Percentiles rank a stretch among this genome's conserved stretches.
phyloP scores from a whole-genome alignment of 2,113 vertebrate species.

The Phaethornis superciliosus region DNA sequence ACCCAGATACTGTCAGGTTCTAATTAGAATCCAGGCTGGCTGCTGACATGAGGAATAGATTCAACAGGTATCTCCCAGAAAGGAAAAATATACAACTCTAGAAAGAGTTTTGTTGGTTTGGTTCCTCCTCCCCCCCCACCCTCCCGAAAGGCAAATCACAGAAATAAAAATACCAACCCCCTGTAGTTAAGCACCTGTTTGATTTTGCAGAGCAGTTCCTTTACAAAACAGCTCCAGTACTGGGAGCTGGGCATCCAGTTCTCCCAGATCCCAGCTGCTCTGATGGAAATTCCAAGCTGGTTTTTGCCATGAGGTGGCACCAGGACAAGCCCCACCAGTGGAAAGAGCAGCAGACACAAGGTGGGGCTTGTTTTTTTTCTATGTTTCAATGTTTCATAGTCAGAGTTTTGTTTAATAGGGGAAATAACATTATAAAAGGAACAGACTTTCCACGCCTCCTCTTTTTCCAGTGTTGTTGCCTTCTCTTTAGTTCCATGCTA shows the following conservation, averaged over 20 bases:
- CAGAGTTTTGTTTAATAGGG: slow-evolving; percentile 46
- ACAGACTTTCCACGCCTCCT: slow-evolving; percentile 61
- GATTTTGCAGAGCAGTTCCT: neutral
- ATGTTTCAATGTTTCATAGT: neutral
- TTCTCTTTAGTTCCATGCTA: neutral
- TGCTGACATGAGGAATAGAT: accelerated
- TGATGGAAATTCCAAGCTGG: neutral
- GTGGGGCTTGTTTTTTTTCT: neutral
- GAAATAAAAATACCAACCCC: neutral
- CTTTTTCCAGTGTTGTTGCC: slow-evolving; percentile 48
- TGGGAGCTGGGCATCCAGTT: neutral
- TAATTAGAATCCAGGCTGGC: neutral
- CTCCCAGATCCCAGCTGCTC: neutral
- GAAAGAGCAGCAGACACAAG: neutral
- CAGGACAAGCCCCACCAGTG: neutral
- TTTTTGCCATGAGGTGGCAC: slow-evolving; percentile 34
- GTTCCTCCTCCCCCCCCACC: neutral
- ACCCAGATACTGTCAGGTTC: accelerated
- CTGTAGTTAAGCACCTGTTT: neutral
- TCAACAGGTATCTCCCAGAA: too few relatives aligned
- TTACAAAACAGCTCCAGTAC: neutral
- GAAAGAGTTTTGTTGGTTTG: neutral
- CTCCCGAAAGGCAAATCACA: neutral
- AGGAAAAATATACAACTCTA: accelerated
- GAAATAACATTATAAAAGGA: slow-evolving; percentile 40